A percentile compares a stretch with the other conserved stretches of the same genome.
Evolutionary conservation across 2,113 vertebrate species (phyloP).

Genomic region (Ranitomeya imitator): DNA sequence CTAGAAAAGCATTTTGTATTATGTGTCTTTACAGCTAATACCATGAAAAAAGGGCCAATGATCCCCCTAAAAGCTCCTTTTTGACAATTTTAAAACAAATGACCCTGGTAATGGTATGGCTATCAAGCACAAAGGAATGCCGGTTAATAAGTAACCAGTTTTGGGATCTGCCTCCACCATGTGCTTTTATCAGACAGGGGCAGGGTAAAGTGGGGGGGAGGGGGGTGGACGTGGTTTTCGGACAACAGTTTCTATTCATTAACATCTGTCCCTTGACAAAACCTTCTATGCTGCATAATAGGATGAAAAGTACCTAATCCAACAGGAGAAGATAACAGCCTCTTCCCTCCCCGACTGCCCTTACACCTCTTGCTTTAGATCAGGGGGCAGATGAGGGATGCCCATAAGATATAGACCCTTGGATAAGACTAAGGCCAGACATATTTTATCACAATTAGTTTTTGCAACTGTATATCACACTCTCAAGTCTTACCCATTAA

Average conservation of each 20-base stretch:
- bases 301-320: background rate
- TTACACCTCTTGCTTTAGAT: constrained; percentile 25
- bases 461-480: background rate
- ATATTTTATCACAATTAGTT: background rate
- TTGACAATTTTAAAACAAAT: background rate
- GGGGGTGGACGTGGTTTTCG: constrained; percentile 55
- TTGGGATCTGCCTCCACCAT: background rate
- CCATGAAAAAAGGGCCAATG: too few species aligned
- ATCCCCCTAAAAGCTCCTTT: background rate
- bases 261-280: constrained; percentile 56
- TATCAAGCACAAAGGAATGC: background rate
- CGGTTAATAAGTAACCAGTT: constrained; percentile 17
- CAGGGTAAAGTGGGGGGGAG: constrained; percentile 45
- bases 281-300: background rate
- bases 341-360: background rate
- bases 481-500: background rate
- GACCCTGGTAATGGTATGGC: constrained; percentile 3
- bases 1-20: background rate
- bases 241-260: constrained; percentile 60
- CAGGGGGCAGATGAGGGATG: background rate
- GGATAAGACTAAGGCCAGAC: background rate
- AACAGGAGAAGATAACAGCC: background rate
- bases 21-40: background rate
- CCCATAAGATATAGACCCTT: constrained; percentile 17
- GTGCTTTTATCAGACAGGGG: constrained; percentile 14